A percentile compares a stretch with the other conserved stretches of the same genome.
phyloP scores from a whole-genome alignment of 53 echinoderm and acorn worm species.

The Holothuria scabra region DNA sequence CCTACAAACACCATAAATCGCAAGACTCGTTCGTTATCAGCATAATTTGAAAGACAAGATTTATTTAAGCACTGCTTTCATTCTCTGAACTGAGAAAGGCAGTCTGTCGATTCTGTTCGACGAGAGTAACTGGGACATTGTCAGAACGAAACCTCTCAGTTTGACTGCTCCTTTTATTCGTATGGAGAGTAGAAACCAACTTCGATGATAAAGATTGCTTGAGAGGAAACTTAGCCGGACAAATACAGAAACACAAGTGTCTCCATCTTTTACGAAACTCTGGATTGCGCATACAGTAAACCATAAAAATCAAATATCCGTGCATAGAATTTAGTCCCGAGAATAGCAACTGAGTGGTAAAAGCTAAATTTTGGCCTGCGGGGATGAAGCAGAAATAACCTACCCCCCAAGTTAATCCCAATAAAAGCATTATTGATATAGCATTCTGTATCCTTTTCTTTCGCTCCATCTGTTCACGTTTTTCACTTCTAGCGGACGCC shows the following conservation, averaged over 20 bases:
- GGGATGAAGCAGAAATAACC: conserved; percentile 78
- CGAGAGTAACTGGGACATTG: too few relatives aligned
- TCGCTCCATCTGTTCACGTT: not conserved
- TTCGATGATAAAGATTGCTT: not conserved
- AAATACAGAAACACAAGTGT: conserved; percentile 42
- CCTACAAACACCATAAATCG: too few relatives aligned
- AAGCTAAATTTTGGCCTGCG: conserved; percentile 43
- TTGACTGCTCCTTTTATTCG: too few relatives aligned
- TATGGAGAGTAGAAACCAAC: not conserved
- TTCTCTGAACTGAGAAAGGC: too few relatives aligned
- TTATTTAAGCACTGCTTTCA: too few relatives aligned
- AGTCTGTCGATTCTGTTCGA: too few relatives aligned
- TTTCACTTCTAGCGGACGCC: not conserved
- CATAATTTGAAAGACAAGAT: too few relatives aligned
- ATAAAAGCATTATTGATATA: conserved; percentile 69
- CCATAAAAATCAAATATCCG: conserved; percentile 90
- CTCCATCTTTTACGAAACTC: conserved; percentile 67
- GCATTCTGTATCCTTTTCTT: conserved; percentile 73
- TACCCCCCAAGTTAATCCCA: conserved; percentile 86
- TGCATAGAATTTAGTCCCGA: conserved; percentile 83
- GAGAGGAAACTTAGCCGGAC: conserved; percentile 5
- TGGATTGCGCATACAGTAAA: conserved; percentile 84
- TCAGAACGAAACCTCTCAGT: too few relatives aligned
- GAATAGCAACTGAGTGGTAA: conserved; percentile 76
- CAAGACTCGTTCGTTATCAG: too few relatives aligned